phyloP scores from a whole-genome alignment of 2,113 vertebrate species.

The Fregetta grallaria region DNA sequence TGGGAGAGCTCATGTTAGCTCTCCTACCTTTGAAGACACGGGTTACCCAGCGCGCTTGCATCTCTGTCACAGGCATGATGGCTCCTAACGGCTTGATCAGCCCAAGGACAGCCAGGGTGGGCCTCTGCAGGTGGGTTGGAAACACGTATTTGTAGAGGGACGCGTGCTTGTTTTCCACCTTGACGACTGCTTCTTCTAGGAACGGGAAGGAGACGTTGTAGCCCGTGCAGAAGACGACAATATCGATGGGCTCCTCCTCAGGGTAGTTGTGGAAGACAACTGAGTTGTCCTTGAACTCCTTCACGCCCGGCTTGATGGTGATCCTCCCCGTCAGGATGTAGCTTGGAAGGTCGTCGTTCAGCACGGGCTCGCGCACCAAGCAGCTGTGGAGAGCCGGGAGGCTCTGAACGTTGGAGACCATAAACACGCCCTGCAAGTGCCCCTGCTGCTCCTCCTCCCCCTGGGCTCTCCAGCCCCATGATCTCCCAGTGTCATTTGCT shows the following conservation, averaged over 20 bases:
- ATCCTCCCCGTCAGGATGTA: constrained; percentile 83
- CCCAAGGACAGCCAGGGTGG: constrained; percentile 83
- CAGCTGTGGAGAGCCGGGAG: constrained; percentile 28
- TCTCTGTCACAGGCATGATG: constrained; percentile 77
- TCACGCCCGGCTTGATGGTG: constrained; percentile 78
- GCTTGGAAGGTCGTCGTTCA: constrained; percentile 84
- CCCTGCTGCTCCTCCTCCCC: not conserved
- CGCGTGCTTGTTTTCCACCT: constrained; percentile 72
- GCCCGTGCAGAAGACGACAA: constrained; percentile 86
- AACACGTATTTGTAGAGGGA: constrained; percentile 86
- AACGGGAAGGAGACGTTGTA: constrained; percentile 80
- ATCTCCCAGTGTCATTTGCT: not conserved
- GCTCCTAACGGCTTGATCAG: constrained; percentile 76
- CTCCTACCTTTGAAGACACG: constrained; percentile 82
- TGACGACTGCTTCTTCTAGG: constrained; percentile 73
- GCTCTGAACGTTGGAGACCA: not conserved
- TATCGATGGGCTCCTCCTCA: constrained; percentile 79
- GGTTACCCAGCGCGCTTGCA: constrained; percentile 85
- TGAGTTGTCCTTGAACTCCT: constrained; percentile 72
- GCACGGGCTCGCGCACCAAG: constrained; percentile 38
- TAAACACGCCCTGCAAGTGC: fast-evolving
- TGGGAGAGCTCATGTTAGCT: not conserved
- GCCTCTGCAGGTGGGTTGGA: constrained; percentile 74
- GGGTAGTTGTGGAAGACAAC: constrained; percentile 78
- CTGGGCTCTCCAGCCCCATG: not conserved